A percentile compares a stretch with the other conserved stretches of the same genome.
Evolutionary conservation across 92 coral and sea anemone genomes (phyloP).

Genomic region (Porites rus): DNA sequence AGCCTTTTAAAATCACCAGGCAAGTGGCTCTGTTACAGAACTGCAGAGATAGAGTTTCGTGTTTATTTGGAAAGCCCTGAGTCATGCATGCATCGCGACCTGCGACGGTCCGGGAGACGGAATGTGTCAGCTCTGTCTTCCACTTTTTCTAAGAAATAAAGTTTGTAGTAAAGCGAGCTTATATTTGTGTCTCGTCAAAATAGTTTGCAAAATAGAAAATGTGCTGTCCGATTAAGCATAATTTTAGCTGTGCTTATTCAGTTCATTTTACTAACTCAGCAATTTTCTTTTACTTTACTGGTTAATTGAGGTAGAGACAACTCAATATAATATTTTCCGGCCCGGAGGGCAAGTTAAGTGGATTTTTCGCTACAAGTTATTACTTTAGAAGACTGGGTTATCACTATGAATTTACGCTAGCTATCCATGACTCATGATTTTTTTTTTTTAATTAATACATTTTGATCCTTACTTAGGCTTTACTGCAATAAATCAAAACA

Average conservation of each 20-base stretch:
- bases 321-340: too few species aligned
- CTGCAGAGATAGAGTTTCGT: too few species aligned
- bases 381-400: not conserved
- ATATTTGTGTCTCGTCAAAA: not conserved
- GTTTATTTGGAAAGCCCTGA: not conserved
- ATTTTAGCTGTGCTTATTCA: not conserved
- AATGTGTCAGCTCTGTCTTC: not conserved
- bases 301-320: not conserved
- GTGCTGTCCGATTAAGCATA: not conserved
- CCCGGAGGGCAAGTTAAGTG: too few species aligned
- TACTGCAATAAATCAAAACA: not conserved
- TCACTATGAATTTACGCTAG: too few species aligned
- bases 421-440: too few species aligned
- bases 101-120: not conserved
- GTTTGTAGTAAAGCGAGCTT: not conserved
- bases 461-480: too few species aligned
- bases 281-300: not conserved
- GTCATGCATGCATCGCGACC: not conserved
- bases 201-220: not conserved
- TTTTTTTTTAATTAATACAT: too few species aligned
- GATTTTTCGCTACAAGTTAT: too few species aligned
- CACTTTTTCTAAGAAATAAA: too few species aligned
- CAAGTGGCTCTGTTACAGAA: too few species aligned
- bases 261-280: constrained; percentile 7
- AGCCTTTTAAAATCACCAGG: too few species aligned